Conservation (phyloP, 2,797 vertebrate species). For the Pogonophryne albipinna region DNA sequence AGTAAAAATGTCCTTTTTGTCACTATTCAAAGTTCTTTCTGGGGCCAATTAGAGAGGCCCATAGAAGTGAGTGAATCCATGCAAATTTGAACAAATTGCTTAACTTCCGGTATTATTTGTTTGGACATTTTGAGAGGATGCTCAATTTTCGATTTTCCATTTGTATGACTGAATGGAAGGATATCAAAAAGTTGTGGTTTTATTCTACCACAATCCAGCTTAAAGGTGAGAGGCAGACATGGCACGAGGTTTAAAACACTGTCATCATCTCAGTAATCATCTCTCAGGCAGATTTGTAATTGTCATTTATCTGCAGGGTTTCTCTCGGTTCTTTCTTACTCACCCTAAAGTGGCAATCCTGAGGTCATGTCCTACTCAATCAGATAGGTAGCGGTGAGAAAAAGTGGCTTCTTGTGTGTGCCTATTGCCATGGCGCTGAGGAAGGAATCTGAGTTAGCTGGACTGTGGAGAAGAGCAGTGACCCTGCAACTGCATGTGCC, state of each 20-base stretch:
- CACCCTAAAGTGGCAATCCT: slow-evolving; percentile 40
- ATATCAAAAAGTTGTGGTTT: not conserved
- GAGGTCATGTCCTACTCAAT: slow-evolving; percentile 59
- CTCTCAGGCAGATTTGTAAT: slow-evolving; percentile 1
- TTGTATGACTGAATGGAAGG: slow-evolving; percentile 3
- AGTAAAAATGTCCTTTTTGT: slow-evolving; percentile 27
- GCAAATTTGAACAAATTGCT: not conserved
- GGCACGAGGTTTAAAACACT: not conserved
- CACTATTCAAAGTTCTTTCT: slow-evolving; percentile 12
- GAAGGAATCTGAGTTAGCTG: slow-evolving; percentile 74
- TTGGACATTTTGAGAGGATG: not conserved
- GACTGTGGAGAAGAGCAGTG: slow-evolving; percentile 71
- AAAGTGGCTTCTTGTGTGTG: slow-evolving; percentile 71
- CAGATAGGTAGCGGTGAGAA: slow-evolving; percentile 67
- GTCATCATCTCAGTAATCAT: slow-evolving; percentile 16
- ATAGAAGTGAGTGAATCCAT: slow-evolving; percentile 5
- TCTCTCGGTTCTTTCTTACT: slow-evolving; percentile 27
- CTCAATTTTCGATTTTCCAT: not conserved
- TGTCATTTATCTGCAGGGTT: slow-evolving; percentile 1
- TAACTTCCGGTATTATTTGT: not conserved
- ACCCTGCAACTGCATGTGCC: slow-evolving; percentile 77
- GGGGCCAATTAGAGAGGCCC: slow-evolving; percentile 26
- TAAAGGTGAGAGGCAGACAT: not conserved
- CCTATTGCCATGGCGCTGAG: slow-evolving; percentile 59
- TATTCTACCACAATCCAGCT: not conserved